Evolutionary conservation across 2,113 vertebrate species (phyloP).

Genomic region (Lucifuga dentata): DNA sequence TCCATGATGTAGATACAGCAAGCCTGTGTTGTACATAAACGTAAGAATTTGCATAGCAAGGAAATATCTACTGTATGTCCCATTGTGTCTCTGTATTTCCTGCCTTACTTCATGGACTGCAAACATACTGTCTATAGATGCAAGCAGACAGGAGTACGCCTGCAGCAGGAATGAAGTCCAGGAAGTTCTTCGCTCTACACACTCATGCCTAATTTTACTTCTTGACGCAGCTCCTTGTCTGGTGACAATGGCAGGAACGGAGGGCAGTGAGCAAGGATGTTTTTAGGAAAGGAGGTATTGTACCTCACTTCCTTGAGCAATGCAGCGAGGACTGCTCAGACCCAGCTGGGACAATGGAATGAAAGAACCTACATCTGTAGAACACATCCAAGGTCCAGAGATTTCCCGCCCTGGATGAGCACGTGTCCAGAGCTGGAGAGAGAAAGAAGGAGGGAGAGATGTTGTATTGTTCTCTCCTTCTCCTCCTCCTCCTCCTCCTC

Average conservation of each 20-base stretch:
- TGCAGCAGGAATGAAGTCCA: conserved; percentile 37
- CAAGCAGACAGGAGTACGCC: conserved; percentile 18
- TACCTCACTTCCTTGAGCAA: conserved; percentile 76
- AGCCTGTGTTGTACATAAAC: conserved; percentile 1
- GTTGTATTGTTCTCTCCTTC: conserved; percentile 65
- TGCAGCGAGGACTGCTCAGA: conserved; percentile 44
- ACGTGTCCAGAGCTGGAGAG: conserved; percentile 49
- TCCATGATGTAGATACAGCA: conserved; percentile 33
- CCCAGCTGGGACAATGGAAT: conserved; percentile 53
- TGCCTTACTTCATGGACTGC: conserved; percentile 10
- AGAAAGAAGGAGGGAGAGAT: conserved; percentile 36
- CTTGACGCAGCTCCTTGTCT: conserved; percentile 64
- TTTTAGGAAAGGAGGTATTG: conserved; percentile 69
- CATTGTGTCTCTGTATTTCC: conserved; percentile 50
- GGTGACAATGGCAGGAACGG: conserved; percentile 83
- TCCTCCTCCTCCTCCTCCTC: conserved; percentile 18
- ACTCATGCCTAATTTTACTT: conserved; percentile 70
- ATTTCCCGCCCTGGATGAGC: conserved; percentile 62
- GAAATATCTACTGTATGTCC: conserved; percentile 37
- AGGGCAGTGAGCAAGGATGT: conserved; percentile 67
- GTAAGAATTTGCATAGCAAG: conserved; percentile 32
- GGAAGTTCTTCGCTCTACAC: conserved; percentile 55
- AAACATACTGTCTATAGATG: conserved; percentile 32
- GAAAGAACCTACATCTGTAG: conserved; percentile 47
- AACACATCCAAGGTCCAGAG: conserved; percentile 53